Evolutionary conservation across 1,140 invertebrate genomes (phyloP).

Genomic region (Drosophila baimaii): DNA sequence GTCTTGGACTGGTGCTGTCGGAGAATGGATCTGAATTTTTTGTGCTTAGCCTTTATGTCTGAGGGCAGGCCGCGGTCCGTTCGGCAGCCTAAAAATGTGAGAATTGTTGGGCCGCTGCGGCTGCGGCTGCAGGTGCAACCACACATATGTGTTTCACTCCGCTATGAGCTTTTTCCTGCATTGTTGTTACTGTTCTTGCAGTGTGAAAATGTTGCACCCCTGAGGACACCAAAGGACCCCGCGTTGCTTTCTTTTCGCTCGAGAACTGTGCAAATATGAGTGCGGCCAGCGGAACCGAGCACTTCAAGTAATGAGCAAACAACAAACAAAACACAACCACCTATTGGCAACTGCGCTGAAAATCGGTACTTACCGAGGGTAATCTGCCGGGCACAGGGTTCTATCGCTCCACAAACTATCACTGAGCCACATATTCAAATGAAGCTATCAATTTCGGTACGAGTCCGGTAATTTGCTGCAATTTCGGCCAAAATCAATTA

Average conservation of each 20-base stretch:
- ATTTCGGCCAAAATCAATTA: conserved; percentile 50
- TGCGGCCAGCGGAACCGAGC: conserved; percentile 48
- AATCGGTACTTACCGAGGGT: not conserved
- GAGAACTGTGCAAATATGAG: conserved; percentile 58
- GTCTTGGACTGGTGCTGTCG: conserved; percentile 23
- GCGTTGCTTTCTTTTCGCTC: conserved; percentile 8
- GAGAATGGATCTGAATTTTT: not conserved
- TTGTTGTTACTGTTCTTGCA: conserved; percentile 25
- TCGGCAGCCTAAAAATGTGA: conserved; percentile 23
- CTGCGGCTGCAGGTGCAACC: conserved; percentile 30
- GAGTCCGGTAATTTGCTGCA: conserved; percentile 25
- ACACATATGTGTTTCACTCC: not conserved
- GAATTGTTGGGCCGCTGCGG: conserved; percentile 7
- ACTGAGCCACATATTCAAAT: conserved; percentile 29
- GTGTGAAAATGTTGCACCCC: conserved; percentile 10
- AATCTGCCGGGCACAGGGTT: conserved; percentile 25
- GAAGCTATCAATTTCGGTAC: conserved; percentile 42
- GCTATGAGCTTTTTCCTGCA: not conserved
- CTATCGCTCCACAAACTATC: conserved; percentile 39
- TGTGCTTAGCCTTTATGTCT: not conserved
- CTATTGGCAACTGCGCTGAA: not conserved
- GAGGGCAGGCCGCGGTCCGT: conserved; percentile 6
- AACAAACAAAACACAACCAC: conserved; percentile 16
- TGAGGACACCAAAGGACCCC: not conserved
- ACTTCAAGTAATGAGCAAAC: conserved; percentile 66